Evolutionary conservation across 92 coral and sea anemone species (phyloP).

Genomic region (Epizoanthus scotinus): DNA sequence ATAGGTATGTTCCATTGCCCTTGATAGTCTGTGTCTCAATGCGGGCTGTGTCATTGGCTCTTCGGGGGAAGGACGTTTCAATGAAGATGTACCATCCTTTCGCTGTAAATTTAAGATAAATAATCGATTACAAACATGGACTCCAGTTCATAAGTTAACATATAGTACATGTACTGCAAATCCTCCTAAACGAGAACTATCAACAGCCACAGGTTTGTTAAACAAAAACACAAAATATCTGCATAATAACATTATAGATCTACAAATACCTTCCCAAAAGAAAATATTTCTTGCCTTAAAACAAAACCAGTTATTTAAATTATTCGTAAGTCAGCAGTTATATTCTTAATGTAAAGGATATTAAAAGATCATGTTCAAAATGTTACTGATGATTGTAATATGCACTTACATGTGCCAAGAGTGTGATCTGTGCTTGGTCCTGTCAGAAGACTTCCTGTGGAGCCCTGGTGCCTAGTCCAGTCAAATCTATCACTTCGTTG

Average conservation of each 20-base stretch:
- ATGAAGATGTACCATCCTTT: constrained; percentile 90
- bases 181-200: not conserved
- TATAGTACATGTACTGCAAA: not conserved
- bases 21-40: constrained; percentile 67
- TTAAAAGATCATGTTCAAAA: not conserved
- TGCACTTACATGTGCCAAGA: constrained; percentile 74
- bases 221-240: too few species aligned
- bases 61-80: constrained; percentile 80
- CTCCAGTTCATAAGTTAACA: not conserved
- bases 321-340: too few species aligned
- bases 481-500: constrained; percentile 63
- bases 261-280: too few species aligned
- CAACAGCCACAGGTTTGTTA: not conserved
- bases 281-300: too few species aligned
- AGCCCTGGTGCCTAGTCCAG: constrained; percentile 83
- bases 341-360: too few species aligned
- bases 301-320: too few species aligned
- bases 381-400: not conserved
- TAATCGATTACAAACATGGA: not conserved
- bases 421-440: constrained; percentile 90
- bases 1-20: constrained; percentile 72
- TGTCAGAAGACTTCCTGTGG: constrained; percentile 66
- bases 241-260: too few species aligned
- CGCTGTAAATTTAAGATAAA: constrained; percentile 39
- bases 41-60: constrained; percentile 76